These are phyloP conservation scores for Fabriciana adippe DNA, from an alignment of 2,888 invertebrate genomes.

Conservation along the genomic window DNA sequence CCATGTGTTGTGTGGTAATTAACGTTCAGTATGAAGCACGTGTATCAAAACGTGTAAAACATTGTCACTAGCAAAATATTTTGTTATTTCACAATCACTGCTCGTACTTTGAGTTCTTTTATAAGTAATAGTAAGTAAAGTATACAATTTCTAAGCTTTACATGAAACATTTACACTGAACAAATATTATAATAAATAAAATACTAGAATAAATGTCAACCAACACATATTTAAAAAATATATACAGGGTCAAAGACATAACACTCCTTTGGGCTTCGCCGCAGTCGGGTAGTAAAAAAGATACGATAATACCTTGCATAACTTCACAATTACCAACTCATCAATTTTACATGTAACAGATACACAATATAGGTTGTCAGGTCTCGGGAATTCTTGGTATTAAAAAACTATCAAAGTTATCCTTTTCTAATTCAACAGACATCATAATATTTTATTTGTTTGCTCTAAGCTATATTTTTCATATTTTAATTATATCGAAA, in stretches of 20 bases:
- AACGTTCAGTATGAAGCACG: conserved; percentile 23
- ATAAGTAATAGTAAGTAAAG: not conserved
- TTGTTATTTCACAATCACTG: conserved; percentile 5
- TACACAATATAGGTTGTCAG: not conserved
- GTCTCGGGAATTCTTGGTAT: not conserved
- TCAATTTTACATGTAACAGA: not conserved
- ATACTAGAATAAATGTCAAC: not conserved
- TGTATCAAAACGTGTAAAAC: conserved; percentile 12
- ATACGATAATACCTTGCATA: not conserved
- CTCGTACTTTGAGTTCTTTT: conserved; percentile 13
- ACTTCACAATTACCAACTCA: conserved; percentile 2
- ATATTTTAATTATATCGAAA: no score
- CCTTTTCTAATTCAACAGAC: no score
- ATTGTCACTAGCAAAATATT: conserved; percentile 4
- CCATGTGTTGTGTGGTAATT: conserved; percentile 21
- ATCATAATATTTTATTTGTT: no score
- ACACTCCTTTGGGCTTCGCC: no score
- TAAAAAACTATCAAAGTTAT: no score
- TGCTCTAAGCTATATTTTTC: no score
- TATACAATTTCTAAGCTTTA: not conserved
- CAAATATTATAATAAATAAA: not conserved
- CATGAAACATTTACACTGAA: conserved; percentile 16
- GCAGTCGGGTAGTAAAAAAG: no score
- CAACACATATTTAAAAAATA: no score
- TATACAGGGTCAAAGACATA: no score